phyloP scores from a whole-genome alignment of 1,140 invertebrate genomes.

The Heliothis subflexa region DNA sequence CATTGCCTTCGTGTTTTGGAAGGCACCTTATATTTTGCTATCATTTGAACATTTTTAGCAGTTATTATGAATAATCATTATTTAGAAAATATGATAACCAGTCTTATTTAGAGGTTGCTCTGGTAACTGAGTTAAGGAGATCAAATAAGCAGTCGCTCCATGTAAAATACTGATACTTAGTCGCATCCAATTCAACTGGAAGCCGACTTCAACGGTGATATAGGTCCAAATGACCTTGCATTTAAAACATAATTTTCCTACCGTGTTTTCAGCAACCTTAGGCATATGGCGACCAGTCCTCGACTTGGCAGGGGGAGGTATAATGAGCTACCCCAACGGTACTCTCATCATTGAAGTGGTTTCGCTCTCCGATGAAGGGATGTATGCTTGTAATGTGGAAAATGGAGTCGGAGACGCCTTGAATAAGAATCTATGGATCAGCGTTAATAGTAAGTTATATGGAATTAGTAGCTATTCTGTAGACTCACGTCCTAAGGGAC shows the following conservation, averaged over 20 bases:
- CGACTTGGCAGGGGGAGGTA: slow-evolving; percentile 87
- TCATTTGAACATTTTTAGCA: too few relatives aligned
- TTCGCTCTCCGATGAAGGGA: slow-evolving; percentile 91
- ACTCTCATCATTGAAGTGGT: slow-evolving; percentile 90
- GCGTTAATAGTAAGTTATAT: slow-evolving; percentile 90
- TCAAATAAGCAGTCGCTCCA: too few relatives aligned
- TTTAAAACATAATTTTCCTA: background rate
- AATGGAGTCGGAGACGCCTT: slow-evolving; percentile 94
- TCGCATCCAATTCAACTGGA: too few relatives aligned
- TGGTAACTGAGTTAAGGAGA: too few relatives aligned
- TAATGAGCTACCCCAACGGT: slow-evolving; percentile 88
- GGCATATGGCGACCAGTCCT: slow-evolving; percentile 86
- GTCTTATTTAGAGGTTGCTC: too few relatives aligned
- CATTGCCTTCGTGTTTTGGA: too few relatives aligned
- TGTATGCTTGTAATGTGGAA: slow-evolving; percentile 94
- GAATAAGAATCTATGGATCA: slow-evolving; percentile 92
- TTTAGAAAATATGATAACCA: too few relatives aligned
- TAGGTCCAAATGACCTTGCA: background rate
- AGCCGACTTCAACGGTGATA: too few relatives aligned
- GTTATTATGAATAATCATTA: too few relatives aligned
- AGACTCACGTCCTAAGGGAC: too few relatives aligned
- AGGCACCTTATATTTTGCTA: too few relatives aligned
- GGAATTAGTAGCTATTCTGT: background rate
- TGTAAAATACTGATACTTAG: too few relatives aligned
- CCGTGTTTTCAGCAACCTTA: slow-evolving; percentile 67